Base-by-base conservation (phyloP, 1,140 invertebrate genomes). In the Saccostrea glomerata region DNA sequence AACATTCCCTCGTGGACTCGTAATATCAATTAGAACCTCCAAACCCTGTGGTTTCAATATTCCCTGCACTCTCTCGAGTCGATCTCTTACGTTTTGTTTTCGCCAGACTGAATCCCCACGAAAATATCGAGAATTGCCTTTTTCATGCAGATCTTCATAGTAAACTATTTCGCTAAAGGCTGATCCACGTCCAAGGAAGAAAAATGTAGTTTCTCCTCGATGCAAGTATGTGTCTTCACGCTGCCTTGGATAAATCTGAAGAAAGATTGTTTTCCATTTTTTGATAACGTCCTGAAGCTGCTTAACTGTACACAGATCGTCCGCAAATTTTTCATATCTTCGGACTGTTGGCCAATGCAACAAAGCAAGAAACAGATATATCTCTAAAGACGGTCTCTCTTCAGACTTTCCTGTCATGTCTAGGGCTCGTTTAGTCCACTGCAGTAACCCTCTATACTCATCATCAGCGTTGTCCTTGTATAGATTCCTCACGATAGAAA, bases 271-370 rank as follows among this genome's bases (percentile, higher is more conserved):
- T 60, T 77, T 90, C 87, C 84, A 90, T 60, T 84, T 85, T 20
- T 82, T 84, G 23, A 84, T 82, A n/a, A 25, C 89, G 25, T 90
- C 86, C 63, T 56, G 70, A 9, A 89, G 77, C 23, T 82, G 85
- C 40, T 66, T 55, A 30, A 56, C 58, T 23, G 89, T 25, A 70
- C 86, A 89, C 2, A 89, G 82, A 2, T 66, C 58, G 6, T 60
- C 25, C 5, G 9, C 87, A 87, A 25, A 60, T 54, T 25, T 15
- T 40, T 87, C 30, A 23, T 54, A n/a, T 77, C 86, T 87, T 56
- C 66, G 63, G 13, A 47, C 63, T 20, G 89, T 88, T 60, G 91
- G 91, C 91, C 91, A 92, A n/a, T 92, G 88, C 15, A 92, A 87
- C 82, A 91, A 82, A 82, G 90, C 70, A 25, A 89, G 47, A 63